Base-by-base conservation (phyloP, 2,888 invertebrate genomes). In the Scrobipalpa atriplicella region DNA sequence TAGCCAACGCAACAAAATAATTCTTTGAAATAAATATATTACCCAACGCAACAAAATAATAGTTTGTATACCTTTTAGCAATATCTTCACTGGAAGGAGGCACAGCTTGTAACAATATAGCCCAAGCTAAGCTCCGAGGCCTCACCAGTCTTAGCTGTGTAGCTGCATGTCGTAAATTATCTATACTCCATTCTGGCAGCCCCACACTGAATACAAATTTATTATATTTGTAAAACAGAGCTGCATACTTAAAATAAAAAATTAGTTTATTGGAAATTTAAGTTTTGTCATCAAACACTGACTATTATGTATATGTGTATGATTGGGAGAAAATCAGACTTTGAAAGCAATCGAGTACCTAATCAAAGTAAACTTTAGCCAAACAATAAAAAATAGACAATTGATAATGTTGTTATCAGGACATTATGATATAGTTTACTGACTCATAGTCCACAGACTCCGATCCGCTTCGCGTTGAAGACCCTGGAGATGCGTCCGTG, bases 61-160 rank as follows among this genome's bases (percentile, higher is more conserved):
- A 6, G 47, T 39, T 61, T 47, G 0, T 10, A 43, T 77, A 92
- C 93, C 86, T 85, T 58, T 79, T 72, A 29, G 86, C 71, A 68
- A 92, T 76, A 39, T 56, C 83, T 16, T 80, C 82, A 36, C 82
- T 83, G 0, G 88, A 87, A 9, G 88, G 78, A 0, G 93, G 93
- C 13, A 93, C 67, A 0, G 88, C 85, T 68, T 88, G 81, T 0
- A 93, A 73, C 70, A 93, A 70, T 13, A 92, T 85, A 0, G 89
- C 88, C 93, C 93, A 93, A 0, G 90, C 89, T 1, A 93, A 73
- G 67, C 90, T 89, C 8, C 89, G 78, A 0, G 92, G 92, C 0
- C 89, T 76, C 0, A 78, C 80, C 54, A 92, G 62, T 41, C 79
- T 76, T 61, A 82, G 85, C 66, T 90, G 80, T 6, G 82, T 72